Conservation (phyloP, 2,113 vertebrate species). For the Saimiri boliviensis region DNA sequence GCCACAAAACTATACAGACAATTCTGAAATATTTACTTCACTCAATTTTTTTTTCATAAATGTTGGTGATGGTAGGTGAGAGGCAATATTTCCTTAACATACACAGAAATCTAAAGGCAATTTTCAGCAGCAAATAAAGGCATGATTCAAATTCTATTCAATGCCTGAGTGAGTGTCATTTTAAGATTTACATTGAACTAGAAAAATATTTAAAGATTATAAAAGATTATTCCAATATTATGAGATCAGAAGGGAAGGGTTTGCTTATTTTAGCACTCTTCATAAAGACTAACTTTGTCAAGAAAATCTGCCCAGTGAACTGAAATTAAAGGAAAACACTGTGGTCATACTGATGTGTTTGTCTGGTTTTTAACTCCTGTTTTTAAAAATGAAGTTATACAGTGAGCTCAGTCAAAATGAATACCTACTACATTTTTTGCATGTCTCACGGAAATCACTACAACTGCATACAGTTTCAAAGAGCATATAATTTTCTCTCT, state of each 20-base stretch:
- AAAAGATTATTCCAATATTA: constrained; percentile 76
- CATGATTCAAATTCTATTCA: constrained; percentile 69
- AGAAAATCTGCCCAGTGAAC: constrained; percentile 73
- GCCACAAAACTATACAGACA: background rate
- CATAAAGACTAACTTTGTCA: constrained; percentile 81
- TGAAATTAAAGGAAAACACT: constrained; percentile 81
- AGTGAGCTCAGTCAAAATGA: constrained; percentile 80
- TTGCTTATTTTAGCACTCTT: constrained; percentile 81
- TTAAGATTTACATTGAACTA: constrained; percentile 72
- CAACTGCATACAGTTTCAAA: constrained; percentile 56
- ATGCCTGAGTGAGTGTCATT: constrained; percentile 66
- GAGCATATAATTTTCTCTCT: constrained; percentile 71
- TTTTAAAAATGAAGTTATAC: constrained; percentile 77
- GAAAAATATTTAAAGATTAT: constrained; percentile 69
- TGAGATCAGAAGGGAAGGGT: constrained; percentile 78
- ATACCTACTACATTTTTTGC: constrained; percentile 73
- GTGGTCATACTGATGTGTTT: constrained; percentile 79
- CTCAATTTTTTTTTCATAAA: constrained; percentile 38
- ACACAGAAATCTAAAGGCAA: constrained; percentile 70
- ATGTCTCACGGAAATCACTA: constrained; percentile 74
- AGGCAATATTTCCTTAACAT: constrained; percentile 30
- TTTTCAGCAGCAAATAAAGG: constrained; percentile 77
- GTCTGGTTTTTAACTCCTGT: constrained; percentile 72
- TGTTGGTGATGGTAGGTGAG: background rate
- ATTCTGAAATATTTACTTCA: constrained; percentile 46